Evolutionary conservation across 2,113 vertebrate species (phyloP).

Genomic region (Perca fluviatilis): DNA sequence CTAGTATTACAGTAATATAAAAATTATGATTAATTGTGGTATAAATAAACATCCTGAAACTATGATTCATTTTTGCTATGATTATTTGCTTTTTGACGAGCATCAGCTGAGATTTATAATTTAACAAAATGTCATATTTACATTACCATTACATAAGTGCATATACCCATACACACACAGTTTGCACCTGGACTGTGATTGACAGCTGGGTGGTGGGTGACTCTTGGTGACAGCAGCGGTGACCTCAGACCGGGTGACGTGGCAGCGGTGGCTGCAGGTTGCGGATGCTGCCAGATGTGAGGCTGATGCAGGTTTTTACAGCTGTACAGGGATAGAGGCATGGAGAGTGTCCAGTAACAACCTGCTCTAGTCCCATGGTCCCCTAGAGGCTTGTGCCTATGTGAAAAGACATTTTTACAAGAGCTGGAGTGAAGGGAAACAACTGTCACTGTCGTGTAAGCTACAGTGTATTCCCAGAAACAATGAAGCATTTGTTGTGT

Average conservation of each 20-base stretch:
- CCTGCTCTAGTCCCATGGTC: conserved; percentile 36
- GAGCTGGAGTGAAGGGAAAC: conserved; percentile 3
- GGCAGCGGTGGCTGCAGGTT: neutral
- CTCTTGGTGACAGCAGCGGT: conserved; percentile 48
- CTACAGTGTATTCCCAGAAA: neutral
- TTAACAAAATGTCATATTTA: neutral
- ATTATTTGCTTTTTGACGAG: conserved; percentile 4
- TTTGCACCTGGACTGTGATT: conserved; percentile 53
- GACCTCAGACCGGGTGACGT: conserved; percentile 50
- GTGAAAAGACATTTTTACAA: conserved; percentile 19
- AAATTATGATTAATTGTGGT: neutral
- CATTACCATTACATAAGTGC: neutral
- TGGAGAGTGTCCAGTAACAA: conserved; percentile 68
- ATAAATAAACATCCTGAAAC: neutral
- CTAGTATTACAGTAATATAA: neutral
- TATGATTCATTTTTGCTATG: neutral
- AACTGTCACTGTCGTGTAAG: conserved; percentile 19
- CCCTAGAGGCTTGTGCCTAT: conserved; percentile 5
- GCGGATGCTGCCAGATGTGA: conserved; percentile 57
- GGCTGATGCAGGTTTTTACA: conserved; percentile 65
- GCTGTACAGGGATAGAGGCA: conserved; percentile 54
- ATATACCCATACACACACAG: neutral
- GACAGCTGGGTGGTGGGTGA: conserved; percentile 46
- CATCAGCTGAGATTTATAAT: conserved; percentile 1
- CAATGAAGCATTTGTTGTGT: conserved; percentile 11